A percentile compares a stretch with the other conserved stretches of the same genome.
These are phyloP conservation scores for Holotrichia oblita DNA, from an alignment of 1,140 invertebrate species.

Conservation along the genomic window DNA sequence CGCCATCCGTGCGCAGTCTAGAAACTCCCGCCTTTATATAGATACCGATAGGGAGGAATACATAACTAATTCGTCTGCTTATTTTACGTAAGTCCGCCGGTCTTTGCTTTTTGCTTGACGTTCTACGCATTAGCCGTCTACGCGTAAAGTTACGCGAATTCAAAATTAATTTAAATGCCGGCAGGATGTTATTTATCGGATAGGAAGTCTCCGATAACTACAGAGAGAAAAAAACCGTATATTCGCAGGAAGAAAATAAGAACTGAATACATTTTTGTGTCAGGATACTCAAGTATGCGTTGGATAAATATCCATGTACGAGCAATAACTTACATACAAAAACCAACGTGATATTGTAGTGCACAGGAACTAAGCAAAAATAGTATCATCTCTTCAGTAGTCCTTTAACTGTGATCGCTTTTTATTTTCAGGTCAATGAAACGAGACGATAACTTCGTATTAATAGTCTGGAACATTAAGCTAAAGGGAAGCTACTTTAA, in stretches of 20 bases:
- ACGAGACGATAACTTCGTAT: no score
- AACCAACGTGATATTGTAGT: no score
- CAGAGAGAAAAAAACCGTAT: neutral
- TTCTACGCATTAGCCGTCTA: neutral
- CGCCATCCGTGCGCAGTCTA: neutral
- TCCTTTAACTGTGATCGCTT: no score
- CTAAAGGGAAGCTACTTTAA: no score
- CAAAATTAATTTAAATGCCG: neutral
- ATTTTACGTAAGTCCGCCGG: neutral
- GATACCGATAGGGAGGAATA: slow-evolving; percentile 6
- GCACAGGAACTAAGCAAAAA: no score
- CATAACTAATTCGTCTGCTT: slow-evolving; percentile 11
- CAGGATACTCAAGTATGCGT: no score
- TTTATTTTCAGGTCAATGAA: no score
- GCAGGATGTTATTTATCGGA: neutral
- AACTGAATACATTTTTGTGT: neutral
- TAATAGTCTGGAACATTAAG: no score
- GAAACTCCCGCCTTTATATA: neutral
- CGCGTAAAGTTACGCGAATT: neutral
- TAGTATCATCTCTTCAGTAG: no score
- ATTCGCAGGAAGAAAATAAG: neutral
- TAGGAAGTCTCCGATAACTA: neutral
- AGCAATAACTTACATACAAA: no score
- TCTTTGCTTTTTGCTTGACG: neutral
- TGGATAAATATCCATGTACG: no score